phyloP scores from a whole-genome alignment of 2,113 vertebrate genomes.

The Podocnemis expansa region DNA sequence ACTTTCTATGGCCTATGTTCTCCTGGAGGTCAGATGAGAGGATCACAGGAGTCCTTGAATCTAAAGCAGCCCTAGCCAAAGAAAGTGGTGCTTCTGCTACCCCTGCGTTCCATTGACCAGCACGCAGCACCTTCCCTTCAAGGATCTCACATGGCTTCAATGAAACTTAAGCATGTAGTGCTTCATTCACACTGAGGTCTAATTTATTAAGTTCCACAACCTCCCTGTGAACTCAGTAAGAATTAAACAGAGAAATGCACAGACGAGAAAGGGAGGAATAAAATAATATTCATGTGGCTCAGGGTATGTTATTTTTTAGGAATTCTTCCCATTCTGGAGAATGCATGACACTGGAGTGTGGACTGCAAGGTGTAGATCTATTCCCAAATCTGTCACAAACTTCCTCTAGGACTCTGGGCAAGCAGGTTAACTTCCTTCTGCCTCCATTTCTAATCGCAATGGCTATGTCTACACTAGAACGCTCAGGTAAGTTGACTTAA shows the following conservation, averaged over 20 bases:
- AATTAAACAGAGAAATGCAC: not conserved
- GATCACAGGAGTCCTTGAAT: not conserved
- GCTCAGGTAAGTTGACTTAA: too few species aligned
- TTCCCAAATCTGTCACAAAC: not conserved
- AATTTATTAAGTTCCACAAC: not conserved
- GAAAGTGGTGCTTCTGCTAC: not conserved
- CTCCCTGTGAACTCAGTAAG: accelerated
- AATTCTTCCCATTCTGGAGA: not conserved
- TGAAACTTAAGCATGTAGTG: not conserved
- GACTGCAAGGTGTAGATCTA: not conserved
- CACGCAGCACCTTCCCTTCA: not conserved
- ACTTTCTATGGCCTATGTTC: not conserved
- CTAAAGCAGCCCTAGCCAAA: not conserved
- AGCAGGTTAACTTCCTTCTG: not conserved
- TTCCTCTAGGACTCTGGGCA: not conserved
- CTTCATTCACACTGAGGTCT: not conserved
- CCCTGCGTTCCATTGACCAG: not conserved
- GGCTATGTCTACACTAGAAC: too few species aligned
- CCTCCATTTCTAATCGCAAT: not conserved
- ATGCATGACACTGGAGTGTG: accelerated
- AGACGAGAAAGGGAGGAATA: not conserved
- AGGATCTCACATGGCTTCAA: not conserved
- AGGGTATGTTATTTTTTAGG: not conserved
- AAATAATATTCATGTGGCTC: accelerated
- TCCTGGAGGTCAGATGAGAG: not conserved